Conservation (phyloP, 2,888 invertebrate genomes). For the Nudaria mundana region DNA sequence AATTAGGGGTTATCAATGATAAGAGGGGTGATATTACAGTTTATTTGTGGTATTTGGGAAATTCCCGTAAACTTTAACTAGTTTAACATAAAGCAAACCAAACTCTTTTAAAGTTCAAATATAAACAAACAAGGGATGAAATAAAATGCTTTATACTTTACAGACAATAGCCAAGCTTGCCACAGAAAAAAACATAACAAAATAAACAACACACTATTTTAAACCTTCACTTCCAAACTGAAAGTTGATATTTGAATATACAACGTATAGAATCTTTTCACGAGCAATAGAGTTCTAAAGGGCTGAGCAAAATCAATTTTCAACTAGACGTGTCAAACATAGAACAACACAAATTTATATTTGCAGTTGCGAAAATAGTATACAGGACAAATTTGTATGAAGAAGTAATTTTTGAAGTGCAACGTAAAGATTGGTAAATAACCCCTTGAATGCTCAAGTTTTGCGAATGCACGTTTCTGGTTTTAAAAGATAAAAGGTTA, state of each 20-base stretch:
- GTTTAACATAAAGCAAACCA: constrained; percentile 26
- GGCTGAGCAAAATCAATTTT: constrained; percentile 20
- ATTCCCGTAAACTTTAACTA: no score
- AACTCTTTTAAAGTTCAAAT: constrained; percentile 33
- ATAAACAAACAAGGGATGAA: constrained; percentile 31
- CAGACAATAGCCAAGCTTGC: constrained; percentile 29
- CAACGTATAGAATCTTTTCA: background rate
- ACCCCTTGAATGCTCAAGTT: constrained; percentile 31
- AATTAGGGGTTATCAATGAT: no score
- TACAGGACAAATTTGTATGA: constrained; percentile 11
- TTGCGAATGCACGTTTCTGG: constrained; percentile 30
- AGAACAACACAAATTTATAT: constrained; percentile 19
- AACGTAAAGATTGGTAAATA: constrained; percentile 17
- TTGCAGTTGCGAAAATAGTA: constrained; percentile 22
- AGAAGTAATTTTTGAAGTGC: constrained; percentile 7
- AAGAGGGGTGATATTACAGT: no score
- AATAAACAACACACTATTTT: background rate
- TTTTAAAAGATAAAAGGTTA: constrained; percentile 18
- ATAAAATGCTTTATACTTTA: constrained; percentile 22
- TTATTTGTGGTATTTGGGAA: no score
- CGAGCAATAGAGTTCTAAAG: constrained; percentile 26
- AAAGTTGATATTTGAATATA: constrained; percentile 2
- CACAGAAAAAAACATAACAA: constrained; percentile 21
- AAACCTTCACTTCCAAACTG: accelerated
- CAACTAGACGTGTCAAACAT: constrained; percentile 27